Conservation (phyloP, 1,140 invertebrate species). For the Varroa destructor region DNA sequence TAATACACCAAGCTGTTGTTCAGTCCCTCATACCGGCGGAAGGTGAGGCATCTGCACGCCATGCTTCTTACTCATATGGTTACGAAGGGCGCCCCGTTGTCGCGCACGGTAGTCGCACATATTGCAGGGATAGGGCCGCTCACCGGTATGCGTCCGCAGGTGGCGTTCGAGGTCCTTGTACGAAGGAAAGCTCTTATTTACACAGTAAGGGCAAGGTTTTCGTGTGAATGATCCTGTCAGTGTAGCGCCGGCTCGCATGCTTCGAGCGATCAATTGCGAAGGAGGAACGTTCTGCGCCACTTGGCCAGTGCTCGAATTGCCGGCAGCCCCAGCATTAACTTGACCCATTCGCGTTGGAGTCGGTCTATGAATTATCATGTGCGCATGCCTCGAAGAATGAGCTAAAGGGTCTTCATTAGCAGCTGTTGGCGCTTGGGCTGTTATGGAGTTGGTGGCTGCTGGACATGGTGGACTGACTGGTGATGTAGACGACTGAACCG, state of each 20-base stretch:
- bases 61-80: conserved; percentile 21
- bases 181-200: conserved; percentile 27
- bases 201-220: conserved; percentile 10
- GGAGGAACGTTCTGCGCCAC: conserved; percentile 2
- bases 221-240: conserved; percentile 22
- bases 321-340: too few species aligned
- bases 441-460: too few species aligned
- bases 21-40: not conserved
- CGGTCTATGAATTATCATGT: not conserved
- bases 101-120: conserved; percentile 10
- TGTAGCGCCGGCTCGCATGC: conserved; percentile 13
- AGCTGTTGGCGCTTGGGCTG: not conserved
- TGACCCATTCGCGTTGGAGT: conserved; percentile 2
- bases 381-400: too few species aligned
- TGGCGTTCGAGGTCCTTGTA: conserved; percentile 21
- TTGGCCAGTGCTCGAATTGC: too few species aligned
- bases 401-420: not conserved
- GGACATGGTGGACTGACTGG: too few species aligned
- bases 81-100: conserved; percentile 21
- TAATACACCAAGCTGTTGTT: too few species aligned
- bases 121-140: conserved; percentile 25
- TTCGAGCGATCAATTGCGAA: conserved; percentile 10
- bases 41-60: conserved; percentile 20
- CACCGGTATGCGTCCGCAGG: conserved; percentile 8
- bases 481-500: not conserved